phyloP scores from a whole-genome alignment of 1,140 invertebrate species.

The Camponotus pennsylvanicus region DNA sequence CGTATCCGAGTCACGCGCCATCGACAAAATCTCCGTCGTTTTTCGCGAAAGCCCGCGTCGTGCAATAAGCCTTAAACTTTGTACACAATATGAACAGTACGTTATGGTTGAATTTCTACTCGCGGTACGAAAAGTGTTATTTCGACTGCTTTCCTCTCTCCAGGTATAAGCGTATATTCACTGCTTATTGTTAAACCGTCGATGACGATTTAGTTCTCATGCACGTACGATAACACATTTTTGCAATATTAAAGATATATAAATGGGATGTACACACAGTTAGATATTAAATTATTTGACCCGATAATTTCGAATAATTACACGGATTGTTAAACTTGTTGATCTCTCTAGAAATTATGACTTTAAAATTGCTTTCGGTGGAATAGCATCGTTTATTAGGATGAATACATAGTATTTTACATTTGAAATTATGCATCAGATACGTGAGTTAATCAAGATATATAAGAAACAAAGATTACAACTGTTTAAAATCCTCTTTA shows the following conservation, averaged over 20 bases:
- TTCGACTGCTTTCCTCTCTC: neutral
- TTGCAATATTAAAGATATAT: neutral
- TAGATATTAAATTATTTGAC: neutral
- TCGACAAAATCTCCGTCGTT: slow-evolving; percentile 65
- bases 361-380: slow-evolving; percentile 12
- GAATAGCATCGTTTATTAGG: neutral
- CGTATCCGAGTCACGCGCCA: slow-evolving; percentile 68
- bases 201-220: neutral
- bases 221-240: neutral
- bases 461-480: slow-evolving; percentile 22
- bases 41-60: slow-evolving; percentile 48
- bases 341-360: slow-evolving; percentile 6
- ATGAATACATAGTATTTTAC: neutral
- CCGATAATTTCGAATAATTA: slow-evolving; percentile 13
- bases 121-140: neutral
- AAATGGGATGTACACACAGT: neutral
- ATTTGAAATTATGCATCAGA: slow-evolving; percentile 4
- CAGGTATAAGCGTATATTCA: neutral
- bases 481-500: slow-evolving; percentile 48
- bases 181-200: slow-evolving; percentile 33
- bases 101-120: slow-evolving; percentile 40
- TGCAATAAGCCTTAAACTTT: slow-evolving; percentile 54
- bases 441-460: neutral
- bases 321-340: neutral
- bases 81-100: slow-evolving; percentile 38